Evolutionary conservation across 2,113 vertebrate species (phyloP).

Genomic region (Pteropus alecto): DNA sequence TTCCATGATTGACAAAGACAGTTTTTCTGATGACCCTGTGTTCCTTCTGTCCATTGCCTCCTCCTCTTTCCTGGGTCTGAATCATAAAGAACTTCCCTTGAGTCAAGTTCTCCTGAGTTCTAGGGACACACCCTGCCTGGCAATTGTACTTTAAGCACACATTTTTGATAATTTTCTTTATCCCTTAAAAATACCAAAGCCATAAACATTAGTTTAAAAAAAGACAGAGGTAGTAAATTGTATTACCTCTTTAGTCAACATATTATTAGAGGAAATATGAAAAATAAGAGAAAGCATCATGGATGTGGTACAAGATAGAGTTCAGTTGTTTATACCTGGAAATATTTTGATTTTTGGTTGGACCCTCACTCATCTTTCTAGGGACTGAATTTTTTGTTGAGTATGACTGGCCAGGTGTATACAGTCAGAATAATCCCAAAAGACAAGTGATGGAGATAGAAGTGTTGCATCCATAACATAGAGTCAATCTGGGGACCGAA

Average conservation of each 20-base stretch:
- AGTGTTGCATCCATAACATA: not conserved
- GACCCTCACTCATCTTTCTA: not conserved
- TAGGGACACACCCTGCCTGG: not conserved
- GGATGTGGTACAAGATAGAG: not conserved
- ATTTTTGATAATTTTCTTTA: conserved; percentile 7
- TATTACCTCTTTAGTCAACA: not conserved
- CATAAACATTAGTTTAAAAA: not conserved
- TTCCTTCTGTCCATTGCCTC: not conserved
- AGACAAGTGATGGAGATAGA: not conserved
- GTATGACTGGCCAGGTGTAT: not conserved
- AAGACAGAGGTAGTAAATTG: not conserved
- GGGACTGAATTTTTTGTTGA: not conserved
- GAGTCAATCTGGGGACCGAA: not conserved
- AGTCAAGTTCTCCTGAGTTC: not conserved
- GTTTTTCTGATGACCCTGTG: not conserved
- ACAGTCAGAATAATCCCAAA: not conserved
- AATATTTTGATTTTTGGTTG: not conserved
- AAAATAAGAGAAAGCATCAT: not conserved
- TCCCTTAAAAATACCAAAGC: not conserved
- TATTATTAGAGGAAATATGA: not conserved
- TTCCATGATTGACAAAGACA: not conserved
- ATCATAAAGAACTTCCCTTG: not conserved
- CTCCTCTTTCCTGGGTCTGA: not conserved
- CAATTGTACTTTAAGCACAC: not conserved
- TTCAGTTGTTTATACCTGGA: not conserved